Evolutionary conservation across 2,888 invertebrate species (phyloP), one percentile per base, ranked within the genome.

Genomic region (Phragmatobia fuliginosa): DNA sequence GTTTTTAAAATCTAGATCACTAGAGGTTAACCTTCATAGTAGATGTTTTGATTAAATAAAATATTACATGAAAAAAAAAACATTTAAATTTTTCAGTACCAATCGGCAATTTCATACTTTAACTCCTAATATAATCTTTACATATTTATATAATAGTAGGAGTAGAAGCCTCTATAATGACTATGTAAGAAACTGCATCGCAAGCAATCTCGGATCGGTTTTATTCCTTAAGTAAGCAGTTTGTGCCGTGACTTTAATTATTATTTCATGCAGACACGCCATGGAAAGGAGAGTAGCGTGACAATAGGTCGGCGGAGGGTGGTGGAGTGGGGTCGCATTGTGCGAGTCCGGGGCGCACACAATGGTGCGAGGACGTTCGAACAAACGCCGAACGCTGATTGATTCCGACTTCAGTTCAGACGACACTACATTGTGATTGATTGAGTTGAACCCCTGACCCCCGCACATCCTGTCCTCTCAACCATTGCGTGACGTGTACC

Each of bases 371-470:
- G 69, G 73, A 79, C 70, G 65, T 66, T 79, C 61, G 72, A 71
- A 73, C 72, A 74, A 78, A 76, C 71, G 75, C 72, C 78, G 70
- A 75, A 72, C 74, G 71, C 81, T 85, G 88, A 88, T 88, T 86
- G 87, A 88, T 88, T 83, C 78, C 77, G 79, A 71, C 77, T 79
- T 31, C 71, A 68, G 66, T 67, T 67, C 81, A 70, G 82, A 73
- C 79, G 82, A 73, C 80, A 80, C 76, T 79, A 82, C 79, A 83
- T 77, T 78, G 83, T 83, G 84, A 87, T 87, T 84, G 84, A 87
- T 86, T 79, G 81, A 74, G 75, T 69, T 73, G 45, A 16, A 18
- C 61, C 18, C 33, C 38, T 7, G 8, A 18, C 25, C 7, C 16
- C 3, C 33, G 25, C 61, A 36, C 25, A 25, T 25, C 36, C 28